These are phyloP conservation scores for Spodoptera frugiperda DNA, from an alignment of 1,140 invertebrate species.

Conservation along the genomic window DNA sequence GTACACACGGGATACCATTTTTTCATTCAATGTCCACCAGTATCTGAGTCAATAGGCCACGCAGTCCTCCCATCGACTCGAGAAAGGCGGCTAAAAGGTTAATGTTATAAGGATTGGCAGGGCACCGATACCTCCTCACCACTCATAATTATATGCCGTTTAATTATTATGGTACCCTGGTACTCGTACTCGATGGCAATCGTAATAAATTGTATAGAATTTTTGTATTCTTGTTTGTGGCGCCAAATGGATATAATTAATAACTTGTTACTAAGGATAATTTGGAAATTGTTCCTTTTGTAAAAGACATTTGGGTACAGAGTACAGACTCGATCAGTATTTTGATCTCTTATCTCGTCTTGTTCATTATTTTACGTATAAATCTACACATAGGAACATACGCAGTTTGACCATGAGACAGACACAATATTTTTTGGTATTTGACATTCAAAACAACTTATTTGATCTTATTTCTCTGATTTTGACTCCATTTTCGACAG, in stretches of 20 bases:
- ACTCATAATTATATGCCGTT: background rate
- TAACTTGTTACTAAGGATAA: background rate
- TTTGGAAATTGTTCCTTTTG: background rate
- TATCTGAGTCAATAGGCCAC: too few species aligned
- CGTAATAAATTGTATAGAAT: too few species aligned
- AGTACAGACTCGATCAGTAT: too few species aligned
- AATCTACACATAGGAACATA: too few species aligned
- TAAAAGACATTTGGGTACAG: too few species aligned
- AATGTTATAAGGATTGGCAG: conserved; percentile 1
- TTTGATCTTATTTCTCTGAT: background rate
- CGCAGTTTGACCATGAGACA: too few species aligned
- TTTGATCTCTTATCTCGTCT: too few species aligned
- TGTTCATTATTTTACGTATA: too few species aligned
- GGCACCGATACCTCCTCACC: background rate
- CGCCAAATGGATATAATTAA: background rate
- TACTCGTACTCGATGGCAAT: background rate
- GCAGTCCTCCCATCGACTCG: background rate
- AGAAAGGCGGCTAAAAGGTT: conserved; percentile 12
- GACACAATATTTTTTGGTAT: too few species aligned
- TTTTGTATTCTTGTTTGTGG: too few species aligned
- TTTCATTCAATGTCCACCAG: background rate
- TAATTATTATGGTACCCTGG: background rate
- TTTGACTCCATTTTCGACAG: conserved; percentile 51
- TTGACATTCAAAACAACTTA: too few species aligned
- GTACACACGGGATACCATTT: too few species aligned